A percentile compares a stretch with the other conserved stretches of the same genome.
Conservation (phyloP, 35 echinoderm and acorn worm genomes). For the Lytechinus variegatus region DNA sequence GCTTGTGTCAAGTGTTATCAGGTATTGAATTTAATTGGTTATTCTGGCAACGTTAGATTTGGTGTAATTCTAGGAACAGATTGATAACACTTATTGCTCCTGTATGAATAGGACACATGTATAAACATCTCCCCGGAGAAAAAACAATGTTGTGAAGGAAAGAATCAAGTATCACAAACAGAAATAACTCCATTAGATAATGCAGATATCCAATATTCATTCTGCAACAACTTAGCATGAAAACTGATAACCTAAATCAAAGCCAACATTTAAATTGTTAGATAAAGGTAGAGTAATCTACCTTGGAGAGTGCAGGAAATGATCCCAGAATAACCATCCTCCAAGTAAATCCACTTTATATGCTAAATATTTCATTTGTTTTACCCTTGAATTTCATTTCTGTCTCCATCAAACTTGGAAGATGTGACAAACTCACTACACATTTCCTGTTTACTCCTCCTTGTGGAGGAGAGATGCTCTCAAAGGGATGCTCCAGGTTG, state of each 20-base stretch:
- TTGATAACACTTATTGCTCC: constrained; percentile 13
- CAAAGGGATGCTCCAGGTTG: no score
- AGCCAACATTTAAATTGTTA: background rate
- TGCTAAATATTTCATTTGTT: no score
- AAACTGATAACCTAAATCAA: background rate
- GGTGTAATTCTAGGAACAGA: constrained; percentile 10
- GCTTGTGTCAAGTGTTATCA: background rate
- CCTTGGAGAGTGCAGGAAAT: background rate
- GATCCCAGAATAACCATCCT: background rate
- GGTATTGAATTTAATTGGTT: background rate
- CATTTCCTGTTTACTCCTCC: no score
- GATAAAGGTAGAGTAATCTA: background rate
- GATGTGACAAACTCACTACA: no score
- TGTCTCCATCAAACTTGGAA: no score
- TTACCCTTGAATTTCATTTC: no score
- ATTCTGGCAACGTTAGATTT: background rate
- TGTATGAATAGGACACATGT: background rate
- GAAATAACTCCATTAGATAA: background rate
- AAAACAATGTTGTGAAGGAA: background rate
- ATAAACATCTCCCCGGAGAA: background rate
- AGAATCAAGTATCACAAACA: background rate
- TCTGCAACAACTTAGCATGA: background rate
- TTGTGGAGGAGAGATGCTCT: no score
- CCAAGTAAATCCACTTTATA: no score
- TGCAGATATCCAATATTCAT: background rate